Evolutionary conservation across 2,113 vertebrate species (phyloP).

Genomic region (Murina feae): DNA sequence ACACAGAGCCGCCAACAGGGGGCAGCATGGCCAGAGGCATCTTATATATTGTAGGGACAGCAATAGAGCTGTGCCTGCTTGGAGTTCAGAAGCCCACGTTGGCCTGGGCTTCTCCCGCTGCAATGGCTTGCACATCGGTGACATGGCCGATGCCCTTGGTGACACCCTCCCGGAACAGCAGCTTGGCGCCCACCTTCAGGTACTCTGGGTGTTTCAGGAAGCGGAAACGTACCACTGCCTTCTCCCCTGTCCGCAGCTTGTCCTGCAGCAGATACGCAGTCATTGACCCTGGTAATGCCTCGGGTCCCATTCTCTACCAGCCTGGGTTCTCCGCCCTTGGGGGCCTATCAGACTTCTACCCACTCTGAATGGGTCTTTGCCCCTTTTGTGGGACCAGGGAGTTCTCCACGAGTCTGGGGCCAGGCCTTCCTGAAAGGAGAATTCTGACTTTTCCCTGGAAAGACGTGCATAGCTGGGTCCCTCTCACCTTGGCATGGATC

Average conservation of each 20-base stretch:
- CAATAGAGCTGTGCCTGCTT: conserved; percentile 59
- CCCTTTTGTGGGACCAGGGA: neutral
- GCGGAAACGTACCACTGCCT: conserved; percentile 94
- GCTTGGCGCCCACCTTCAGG: conserved; percentile 95
- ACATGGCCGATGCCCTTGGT: conserved; percentile 98
- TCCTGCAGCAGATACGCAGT: conserved; percentile 81
- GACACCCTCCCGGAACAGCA: conserved; percentile 95
- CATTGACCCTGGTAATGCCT: neutral
- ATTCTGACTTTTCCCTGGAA: neutral
- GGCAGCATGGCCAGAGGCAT: conserved; percentile 63
- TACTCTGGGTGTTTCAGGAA: conserved; percentile 99
- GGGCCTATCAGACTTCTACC: neutral
- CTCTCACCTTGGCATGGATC: conserved; percentile 93
- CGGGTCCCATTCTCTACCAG: neutral
- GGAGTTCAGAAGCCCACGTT: conserved; percentile 80
- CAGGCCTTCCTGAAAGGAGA: neutral
- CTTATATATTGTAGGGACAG: conserved; percentile 68
- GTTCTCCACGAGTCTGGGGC: neutral
- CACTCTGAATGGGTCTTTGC: neutral
- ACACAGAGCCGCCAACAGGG: conserved; percentile 56
- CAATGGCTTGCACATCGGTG: conserved; percentile 90
- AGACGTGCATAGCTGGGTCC: neutral
- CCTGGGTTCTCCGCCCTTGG: neutral
- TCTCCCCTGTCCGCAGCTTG: conserved; percentile 96
- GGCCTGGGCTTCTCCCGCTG: conserved; percentile 80